Evolutionary conservation across 2,113 vertebrate species (phyloP), one percentile per base, ranked within the genome.

Genomic region (Platanista minor): DNA sequence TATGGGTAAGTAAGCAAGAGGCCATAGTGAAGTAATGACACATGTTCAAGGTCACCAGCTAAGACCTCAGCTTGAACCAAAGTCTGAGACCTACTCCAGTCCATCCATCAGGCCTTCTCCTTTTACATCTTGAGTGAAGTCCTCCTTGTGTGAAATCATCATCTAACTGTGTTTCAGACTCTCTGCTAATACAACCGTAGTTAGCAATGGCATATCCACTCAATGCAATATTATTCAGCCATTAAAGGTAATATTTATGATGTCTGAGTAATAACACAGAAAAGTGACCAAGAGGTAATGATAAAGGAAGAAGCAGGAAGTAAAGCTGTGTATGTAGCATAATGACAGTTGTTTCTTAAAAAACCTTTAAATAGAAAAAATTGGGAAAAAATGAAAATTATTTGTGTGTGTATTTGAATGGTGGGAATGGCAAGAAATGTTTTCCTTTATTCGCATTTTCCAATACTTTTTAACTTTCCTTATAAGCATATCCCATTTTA

Each of bases 381-480:
- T n/a, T 7, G 33, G 21, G 67, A 3, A 62, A 59, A 36, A 64
- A 31, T 29, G 43, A 87, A 95, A 87, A 41, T 82, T 43, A 66
- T 33, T 90, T 90, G 39, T 9, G 13, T 46, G 71, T 75, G 29
- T 2, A 61, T 67, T 91, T 95, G 46, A 94, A 82, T 33, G 41
- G 29, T 46, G 23, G 49, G 62, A 23, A 46, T 67, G 69, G 43
- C 20, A 78, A 91, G 54, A 85, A 52, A 66, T 49, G 13, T 12
- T 74, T 82, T 78, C 46, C 29, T 23, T 94, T 95, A 62, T 86
- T 94, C 12, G 33, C 84, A 86, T 33, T 69, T 91, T 91, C 54
- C 66, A 90, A 64, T 52, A 85, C 54, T 85, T 94, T 84, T 85
- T 87, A 90, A 67, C 13, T 78, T 95, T 80, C 71, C 91, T 85